Evolutionary conservation across 2,113 vertebrate species (phyloP), one percentile per base, ranked within the genome.

Genomic region (Rhinoderma darwinii): DNA sequence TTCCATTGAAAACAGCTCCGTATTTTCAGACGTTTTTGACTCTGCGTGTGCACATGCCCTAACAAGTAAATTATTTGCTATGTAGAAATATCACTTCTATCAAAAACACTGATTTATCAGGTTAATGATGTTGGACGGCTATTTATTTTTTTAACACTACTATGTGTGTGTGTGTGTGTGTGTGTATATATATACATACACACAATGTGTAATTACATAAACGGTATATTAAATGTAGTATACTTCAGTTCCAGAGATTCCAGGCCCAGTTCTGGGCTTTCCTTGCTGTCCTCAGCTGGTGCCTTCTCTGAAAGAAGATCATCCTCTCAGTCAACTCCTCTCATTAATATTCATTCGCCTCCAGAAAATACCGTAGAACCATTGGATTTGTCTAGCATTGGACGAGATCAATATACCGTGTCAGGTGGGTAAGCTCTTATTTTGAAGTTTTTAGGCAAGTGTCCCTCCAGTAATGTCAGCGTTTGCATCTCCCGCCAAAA

Each of bases 191-290:
- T n/a, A n/a, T n/a, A n/a, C n/a, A n/a, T n/a, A n/a, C n/a, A n/a
- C n/a, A n/a, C n/a, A n/a, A 37, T 70, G 30, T 37, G 27, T 6
- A 18, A 8, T 68, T 68, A 18, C 20, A 18, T 68, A 18, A 59
- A 68, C 32, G 1, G 10, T 39, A 37, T 25, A 39, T 39, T 39
- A 39, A 20, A 37, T 72, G 35, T 72, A 4, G 10, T 22, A 17
- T 3, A 41, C 25, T 63, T 63, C 90, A 94, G 91, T 84, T 92
- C 83, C 3, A 93, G 89, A 61, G 93, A 90, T 18, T 89, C 92
- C 10, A 78, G 51, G 32, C 47, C 82, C 44, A 85, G 88, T 18
- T 78, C 88, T 1, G 84, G 83, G 1, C 18, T 43, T 8, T 78
- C 92, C 10, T 72, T 88, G 0, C 37, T 82, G 87, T 90, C 92